Evolutionary conservation across 2,888 invertebrate species (phyloP).

Genomic region (Spatulosminthurus flaviceps): DNA sequence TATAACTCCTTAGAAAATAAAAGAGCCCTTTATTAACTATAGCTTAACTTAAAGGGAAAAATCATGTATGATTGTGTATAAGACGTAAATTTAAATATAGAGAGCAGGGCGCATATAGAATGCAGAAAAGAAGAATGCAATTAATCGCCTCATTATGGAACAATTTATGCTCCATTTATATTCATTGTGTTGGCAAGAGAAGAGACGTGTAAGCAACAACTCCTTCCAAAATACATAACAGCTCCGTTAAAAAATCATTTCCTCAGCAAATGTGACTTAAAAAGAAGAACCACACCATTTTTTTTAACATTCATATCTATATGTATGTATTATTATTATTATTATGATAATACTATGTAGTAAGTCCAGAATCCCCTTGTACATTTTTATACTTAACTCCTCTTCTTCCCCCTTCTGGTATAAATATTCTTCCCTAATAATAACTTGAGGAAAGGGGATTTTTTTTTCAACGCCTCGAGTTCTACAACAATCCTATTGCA

Average conservation of each 20-base stretch:
- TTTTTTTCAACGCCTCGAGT: conserved; percentile 8
- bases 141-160: conserved; percentile 32
- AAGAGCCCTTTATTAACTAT: no score
- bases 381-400: no score
- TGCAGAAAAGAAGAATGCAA: conserved; percentile 27
- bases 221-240: conserved; percentile 11
- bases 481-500: no score
- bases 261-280: not conserved
- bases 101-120: conserved; percentile 1
- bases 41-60: no score
- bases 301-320: not conserved
- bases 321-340: not conserved
- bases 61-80: no score
- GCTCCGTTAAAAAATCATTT: conserved; percentile 7
- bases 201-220: conserved; percentile 33
- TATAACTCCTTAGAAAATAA: no score
- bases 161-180: conserved; percentile 44
- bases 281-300: not conserved
- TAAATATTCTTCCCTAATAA: not conserved
- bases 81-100: not conserved
- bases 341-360: not conserved
- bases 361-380: no score
- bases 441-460: not conserved
- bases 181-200: conserved; percentile 43
- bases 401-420: no score